Conservation (phyloP, 2,888 invertebrate genomes). For the Lasioglossum villosulum region DNA sequence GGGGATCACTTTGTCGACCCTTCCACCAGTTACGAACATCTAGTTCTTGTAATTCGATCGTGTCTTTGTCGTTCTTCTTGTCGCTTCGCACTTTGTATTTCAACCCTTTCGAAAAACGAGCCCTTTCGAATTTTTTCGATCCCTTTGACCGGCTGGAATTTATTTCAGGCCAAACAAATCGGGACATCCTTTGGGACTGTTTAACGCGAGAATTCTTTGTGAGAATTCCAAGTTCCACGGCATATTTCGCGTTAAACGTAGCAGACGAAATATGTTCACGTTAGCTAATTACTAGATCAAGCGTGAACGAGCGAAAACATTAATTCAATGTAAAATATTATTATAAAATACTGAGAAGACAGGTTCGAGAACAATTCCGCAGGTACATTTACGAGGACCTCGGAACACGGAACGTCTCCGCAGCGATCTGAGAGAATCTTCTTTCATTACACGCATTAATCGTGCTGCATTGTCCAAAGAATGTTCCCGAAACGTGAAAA, state of each 20-base stretch:
- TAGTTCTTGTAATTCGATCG: neutral
- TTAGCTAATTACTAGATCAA: too few relatives aligned
- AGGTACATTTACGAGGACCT: neutral
- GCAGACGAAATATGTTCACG: too few relatives aligned
- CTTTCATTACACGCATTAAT: neutral
- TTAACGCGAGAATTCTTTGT: neutral
- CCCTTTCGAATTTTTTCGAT: neutral
- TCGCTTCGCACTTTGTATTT: neutral
- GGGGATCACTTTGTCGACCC: conserved; percentile 41
- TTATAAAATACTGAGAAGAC: neutral
- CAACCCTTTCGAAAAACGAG: neutral
- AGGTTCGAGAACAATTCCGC: neutral
- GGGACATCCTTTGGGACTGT: neutral
- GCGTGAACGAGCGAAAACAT: too few relatives aligned
- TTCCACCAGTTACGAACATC: neutral
- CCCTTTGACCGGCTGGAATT: neutral
- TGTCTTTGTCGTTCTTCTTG: neutral
- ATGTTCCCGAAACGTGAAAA: neutral
- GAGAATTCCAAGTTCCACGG: neutral
- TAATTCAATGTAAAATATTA: neutral
- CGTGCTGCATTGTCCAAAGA: neutral
- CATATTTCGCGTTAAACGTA: neutral
- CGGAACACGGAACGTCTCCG: neutral
- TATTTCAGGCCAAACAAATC: neutral
- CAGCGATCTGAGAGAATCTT: neutral